phyloP scores from a whole-genome alignment of 1,140 invertebrate species.

The Aethina tumida region DNA sequence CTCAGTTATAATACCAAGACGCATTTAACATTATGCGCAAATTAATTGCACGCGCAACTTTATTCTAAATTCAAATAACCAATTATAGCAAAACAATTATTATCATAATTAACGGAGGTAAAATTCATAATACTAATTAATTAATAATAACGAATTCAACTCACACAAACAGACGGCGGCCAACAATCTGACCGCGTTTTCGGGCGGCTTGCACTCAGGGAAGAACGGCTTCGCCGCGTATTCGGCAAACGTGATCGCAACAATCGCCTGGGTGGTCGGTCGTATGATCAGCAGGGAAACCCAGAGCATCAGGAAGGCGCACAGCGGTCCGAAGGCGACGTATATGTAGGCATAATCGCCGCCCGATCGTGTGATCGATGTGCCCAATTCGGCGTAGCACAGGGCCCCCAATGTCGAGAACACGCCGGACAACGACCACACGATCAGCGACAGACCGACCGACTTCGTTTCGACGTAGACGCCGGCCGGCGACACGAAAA shows the following conservation, averaged over 20 bases:
- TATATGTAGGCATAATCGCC: constrained; percentile 85
- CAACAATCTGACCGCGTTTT: constrained; percentile 54
- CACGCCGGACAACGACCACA: constrained; percentile 64
- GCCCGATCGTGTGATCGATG: constrained; percentile 69
- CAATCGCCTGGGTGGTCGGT: constrained; percentile 73
- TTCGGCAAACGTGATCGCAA: constrained; percentile 70
- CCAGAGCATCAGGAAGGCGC: constrained; percentile 82
- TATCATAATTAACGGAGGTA: too few relatives aligned
- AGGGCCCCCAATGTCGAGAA: constrained; percentile 67
- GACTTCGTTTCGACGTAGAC: constrained; percentile 56
- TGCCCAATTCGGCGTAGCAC: constrained; percentile 80
- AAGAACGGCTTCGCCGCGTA: constrained; percentile 79
- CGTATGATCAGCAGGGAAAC: constrained; percentile 76
- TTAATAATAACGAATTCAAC: too few relatives aligned
- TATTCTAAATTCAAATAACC: too few relatives aligned
- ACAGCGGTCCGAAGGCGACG: constrained; percentile 78
- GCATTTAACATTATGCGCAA: too few relatives aligned
- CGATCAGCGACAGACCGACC: constrained; percentile 56
- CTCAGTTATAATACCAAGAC: too few relatives aligned
- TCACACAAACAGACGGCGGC: constrained; percentile 69
- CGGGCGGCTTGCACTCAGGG: constrained; percentile 55
- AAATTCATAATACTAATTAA: too few relatives aligned
- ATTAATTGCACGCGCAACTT: too few relatives aligned
- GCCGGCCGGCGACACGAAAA: constrained; percentile 70
- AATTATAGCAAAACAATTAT: too few relatives aligned